Evolutionary conservation across 2,797 vertebrate genomes (phyloP).

Genomic region (Orestias chungarensis): DNA sequence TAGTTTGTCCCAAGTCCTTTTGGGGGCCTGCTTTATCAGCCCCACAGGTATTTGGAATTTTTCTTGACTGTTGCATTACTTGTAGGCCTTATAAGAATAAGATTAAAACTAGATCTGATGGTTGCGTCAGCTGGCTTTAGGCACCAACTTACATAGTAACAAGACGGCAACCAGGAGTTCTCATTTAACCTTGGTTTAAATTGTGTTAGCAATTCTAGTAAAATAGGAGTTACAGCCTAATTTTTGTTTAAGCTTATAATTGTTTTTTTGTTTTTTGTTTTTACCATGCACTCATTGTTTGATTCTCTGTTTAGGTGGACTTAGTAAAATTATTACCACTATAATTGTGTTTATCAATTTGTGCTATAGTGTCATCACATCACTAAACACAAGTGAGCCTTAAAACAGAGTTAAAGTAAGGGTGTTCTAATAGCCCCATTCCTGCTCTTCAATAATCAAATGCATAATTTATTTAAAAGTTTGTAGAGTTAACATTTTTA

Average conservation of each 20-base stretch:
- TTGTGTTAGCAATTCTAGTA: too few species aligned
- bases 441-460: background rate
- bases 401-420: background rate
- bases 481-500: background rate
- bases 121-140: background rate
- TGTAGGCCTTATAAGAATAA: background rate
- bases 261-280: background rate
- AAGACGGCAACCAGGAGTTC: background rate
- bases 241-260: too few species aligned
- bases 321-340: too few species aligned
- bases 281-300: background rate
- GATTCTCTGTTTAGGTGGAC: background rate
- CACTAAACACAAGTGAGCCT: background rate
- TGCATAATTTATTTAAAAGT: background rate
- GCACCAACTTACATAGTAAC: background rate
- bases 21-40: background rate
- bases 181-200: too few species aligned
- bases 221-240: too few species aligned
- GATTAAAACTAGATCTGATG: background rate
- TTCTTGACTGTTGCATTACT: background rate
- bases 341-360: too few species aligned
- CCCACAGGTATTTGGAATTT: background rate
- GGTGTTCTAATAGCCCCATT: background rate
- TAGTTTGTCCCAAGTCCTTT: background rate
- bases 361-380: background rate